These are phyloP conservation scores for Nothura maculosa DNA, from an alignment of 2,797 vertebrate species.

Conservation along the genomic window DNA sequence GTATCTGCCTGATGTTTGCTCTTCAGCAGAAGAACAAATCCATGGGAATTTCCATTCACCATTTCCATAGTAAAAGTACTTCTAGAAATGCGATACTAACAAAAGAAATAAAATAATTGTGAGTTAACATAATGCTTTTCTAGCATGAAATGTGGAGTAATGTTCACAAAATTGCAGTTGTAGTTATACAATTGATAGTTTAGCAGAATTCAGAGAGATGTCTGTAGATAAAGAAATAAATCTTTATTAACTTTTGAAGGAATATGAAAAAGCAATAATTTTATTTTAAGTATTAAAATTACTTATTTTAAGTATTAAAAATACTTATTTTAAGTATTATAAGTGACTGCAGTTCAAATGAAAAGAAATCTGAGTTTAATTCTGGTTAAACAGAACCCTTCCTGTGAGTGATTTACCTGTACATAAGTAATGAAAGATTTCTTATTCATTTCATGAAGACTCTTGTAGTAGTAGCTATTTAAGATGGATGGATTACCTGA, in stretches of 20 bases:
- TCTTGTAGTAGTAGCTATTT: background rate
- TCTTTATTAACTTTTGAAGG: background rate
- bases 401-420: background rate
- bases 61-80: background rate
- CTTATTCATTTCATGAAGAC: rapidly evolving
- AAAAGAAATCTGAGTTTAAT: slow-evolving; percentile 14
- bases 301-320: too few relatives aligned
- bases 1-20: background rate
- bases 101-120: background rate
- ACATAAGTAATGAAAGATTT: background rate
- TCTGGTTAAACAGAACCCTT: background rate
- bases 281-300: too few relatives aligned
- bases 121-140: background rate
- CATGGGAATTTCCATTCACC: background rate
- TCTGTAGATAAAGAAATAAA: background rate
- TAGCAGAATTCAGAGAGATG: background rate
- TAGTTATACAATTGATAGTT: background rate
- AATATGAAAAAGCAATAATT: background rate
- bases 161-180: background rate
- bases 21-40: background rate
- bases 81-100: background rate
- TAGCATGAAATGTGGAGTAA: background rate
- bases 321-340: too few relatives aligned
- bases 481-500: background rate
- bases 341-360: background rate